Evolutionary conservation across 2,797 vertebrate species (phyloP).

Genomic region (Gobio occitaniae): DNA sequence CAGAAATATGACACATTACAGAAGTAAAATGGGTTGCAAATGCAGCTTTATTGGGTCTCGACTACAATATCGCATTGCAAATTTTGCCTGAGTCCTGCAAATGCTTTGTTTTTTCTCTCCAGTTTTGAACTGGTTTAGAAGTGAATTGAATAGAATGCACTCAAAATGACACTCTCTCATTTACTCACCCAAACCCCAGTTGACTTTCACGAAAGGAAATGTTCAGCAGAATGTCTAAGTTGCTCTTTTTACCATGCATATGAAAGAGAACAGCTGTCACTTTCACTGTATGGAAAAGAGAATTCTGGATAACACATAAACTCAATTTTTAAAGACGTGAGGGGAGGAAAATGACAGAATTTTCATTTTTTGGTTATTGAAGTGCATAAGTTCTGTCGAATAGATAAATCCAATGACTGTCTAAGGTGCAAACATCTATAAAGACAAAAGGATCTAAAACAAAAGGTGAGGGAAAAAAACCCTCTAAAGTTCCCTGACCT

Average conservation of each 20-base stretch:
- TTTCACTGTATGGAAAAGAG: background rate
- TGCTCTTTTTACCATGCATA: background rate
- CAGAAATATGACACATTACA: too few species aligned
- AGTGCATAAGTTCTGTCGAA: background rate
- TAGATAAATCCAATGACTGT: background rate
- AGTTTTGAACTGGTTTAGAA: background rate
- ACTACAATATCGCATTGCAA: background rate
- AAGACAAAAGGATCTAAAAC: slow-evolving; percentile 49
- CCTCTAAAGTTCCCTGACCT: slow-evolving; percentile 59
- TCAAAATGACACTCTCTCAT: background rate
- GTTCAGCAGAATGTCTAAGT: background rate
- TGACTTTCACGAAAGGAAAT: background rate
- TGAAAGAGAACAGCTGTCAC: background rate
- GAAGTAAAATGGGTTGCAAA: too few species aligned
- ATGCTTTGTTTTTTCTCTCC: background rate
- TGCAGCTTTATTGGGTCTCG: background rate
- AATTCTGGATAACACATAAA: background rate
- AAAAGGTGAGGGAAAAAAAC: slow-evolving; percentile 35
- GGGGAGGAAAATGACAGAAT: background rate
- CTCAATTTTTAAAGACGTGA: background rate
- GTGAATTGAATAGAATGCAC: background rate
- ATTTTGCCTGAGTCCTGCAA: background rate
- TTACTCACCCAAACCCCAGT: background rate
- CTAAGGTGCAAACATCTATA: slow-evolving; percentile 3
- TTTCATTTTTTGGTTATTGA: background rate